These are phyloP conservation scores for Mycalesis mineus DNA, from an alignment of 2,888 invertebrate genomes.

Conservation along the genomic window DNA sequence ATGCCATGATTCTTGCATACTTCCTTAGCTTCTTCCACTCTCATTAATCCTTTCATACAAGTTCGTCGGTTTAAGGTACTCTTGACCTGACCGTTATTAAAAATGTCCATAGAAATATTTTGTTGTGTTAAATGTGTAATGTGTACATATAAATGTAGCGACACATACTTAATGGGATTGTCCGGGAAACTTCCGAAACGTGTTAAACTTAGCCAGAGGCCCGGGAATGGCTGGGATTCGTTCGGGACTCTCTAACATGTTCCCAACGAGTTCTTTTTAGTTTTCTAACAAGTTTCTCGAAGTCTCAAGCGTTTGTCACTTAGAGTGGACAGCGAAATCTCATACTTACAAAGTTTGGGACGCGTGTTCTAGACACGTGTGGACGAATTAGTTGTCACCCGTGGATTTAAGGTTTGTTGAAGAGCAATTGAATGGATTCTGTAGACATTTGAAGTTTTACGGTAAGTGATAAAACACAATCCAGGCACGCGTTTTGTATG, in stretches of 20 bases:
- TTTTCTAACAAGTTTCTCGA: conserved; percentile 68
- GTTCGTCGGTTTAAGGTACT: too few species aligned
- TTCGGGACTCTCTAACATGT: conserved; percentile 49
- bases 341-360: conserved; percentile 34
- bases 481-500: too few species aligned
- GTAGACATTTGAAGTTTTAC: not conserved
- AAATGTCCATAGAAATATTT: too few species aligned
- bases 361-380: conserved; percentile 23
- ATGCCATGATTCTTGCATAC: too few species aligned
- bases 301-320: conserved; percentile 67
- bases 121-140: too few species aligned
- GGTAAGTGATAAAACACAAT: too few species aligned
- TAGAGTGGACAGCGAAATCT: conserved; percentile 61
- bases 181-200: conserved; percentile 18
- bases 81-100: too few species aligned
- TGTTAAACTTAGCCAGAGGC: conserved; percentile 8
- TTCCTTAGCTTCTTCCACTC: too few species aligned
- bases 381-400: conserved; percentile 13
- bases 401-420: not conserved
- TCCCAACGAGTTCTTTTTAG: conserved; percentile 63
- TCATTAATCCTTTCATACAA: too few species aligned
- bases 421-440: not conserved
- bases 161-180: not conserved
- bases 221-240: conserved; percentile 44
- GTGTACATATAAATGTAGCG: too few species aligned